Base-by-base conservation (phyloP, 2,888 invertebrate genomes). In the Luperina testacea region DNA sequence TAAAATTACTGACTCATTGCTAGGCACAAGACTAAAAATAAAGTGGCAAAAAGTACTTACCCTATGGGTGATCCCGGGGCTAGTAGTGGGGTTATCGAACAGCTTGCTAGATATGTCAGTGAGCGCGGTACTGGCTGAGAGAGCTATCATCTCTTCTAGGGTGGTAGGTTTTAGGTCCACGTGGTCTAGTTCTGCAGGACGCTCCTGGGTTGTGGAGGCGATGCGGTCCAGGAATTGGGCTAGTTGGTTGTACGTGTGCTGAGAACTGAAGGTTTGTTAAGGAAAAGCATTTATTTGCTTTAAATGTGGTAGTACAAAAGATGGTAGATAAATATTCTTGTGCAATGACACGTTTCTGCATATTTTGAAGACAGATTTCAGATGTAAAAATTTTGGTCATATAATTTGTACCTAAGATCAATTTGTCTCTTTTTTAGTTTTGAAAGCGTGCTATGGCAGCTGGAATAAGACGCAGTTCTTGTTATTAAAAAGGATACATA, bases 191-290 rank as follows among this genome's bases (percentile, higher is more conserved):
- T 97, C 96, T 0, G 90, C 75, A 0, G 92, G 90, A 9, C 92
- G 89, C 69, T 95, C 95, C 76, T 95, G 95, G 64, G 93, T 94
- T 78, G 95, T 95, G 0, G 97, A 97, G 13, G 98, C 98, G 78
- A 98, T 97, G 75, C 97, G 97, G 90, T 98, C 98, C 15, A 98
- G 97, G 85, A 98, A 98, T 85, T 98, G 97, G 0, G 98, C 98
- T 91, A 99, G 96, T 74, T 98, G 96, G 57, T 97, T 97, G 93
- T 98, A 98, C 85, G 98, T 98, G 95, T 98, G 98, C 91, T 99
- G 98, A 57, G 98, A 97, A 89, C 98, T 98, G 92, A 3, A 15
- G 13, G 0, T 7, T 17, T 17, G 89, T 89, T 90, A 78, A 90
- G 91, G 87, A 85, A 69, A 48, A 69, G 20, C 45, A n/a, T 48